Conservation (phyloP, 2,797 vertebrate species). For the Urosaurus nigricauda region DNA sequence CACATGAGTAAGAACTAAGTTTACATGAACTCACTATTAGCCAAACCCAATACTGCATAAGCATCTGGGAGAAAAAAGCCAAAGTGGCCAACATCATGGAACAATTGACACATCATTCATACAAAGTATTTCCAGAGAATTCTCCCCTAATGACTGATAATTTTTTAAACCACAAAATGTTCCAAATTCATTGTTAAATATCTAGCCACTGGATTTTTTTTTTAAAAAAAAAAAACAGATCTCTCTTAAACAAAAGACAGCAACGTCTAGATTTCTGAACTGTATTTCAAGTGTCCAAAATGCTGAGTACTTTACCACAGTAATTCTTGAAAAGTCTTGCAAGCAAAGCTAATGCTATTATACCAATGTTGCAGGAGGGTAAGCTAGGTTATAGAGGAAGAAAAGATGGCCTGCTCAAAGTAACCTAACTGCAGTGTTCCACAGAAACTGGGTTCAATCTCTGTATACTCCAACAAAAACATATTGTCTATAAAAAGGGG, state of each 20-base stretch:
- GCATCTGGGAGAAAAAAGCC: too few species aligned
- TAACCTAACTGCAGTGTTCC: neutral
- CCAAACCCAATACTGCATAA: too few species aligned
- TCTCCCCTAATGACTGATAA: too few species aligned
- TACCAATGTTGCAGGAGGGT: too few species aligned
- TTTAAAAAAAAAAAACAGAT: neutral
- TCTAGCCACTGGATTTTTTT: neutral
- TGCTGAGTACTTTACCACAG: neutral
- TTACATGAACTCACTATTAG: too few species aligned
- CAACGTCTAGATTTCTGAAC: neutral
- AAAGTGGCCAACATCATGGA: too few species aligned
- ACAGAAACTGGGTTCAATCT: neutral
- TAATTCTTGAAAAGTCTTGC: neutral
- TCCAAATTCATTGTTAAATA: neutral
- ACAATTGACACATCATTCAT: too few species aligned
- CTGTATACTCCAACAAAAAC: too few species aligned
- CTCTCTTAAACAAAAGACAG: neutral
- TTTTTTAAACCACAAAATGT: neutral
- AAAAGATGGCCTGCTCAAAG: too few species aligned
- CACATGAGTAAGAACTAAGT: too few species aligned
- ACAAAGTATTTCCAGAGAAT: too few species aligned
- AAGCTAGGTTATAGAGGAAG: too few species aligned
- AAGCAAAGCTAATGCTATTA: neutral
- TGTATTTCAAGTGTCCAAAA: neutral
- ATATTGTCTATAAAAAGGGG: neutral